Evolutionary conservation across 2,888 invertebrate genomes (phyloP).

Genomic region (Drosophila algonquin): DNA sequence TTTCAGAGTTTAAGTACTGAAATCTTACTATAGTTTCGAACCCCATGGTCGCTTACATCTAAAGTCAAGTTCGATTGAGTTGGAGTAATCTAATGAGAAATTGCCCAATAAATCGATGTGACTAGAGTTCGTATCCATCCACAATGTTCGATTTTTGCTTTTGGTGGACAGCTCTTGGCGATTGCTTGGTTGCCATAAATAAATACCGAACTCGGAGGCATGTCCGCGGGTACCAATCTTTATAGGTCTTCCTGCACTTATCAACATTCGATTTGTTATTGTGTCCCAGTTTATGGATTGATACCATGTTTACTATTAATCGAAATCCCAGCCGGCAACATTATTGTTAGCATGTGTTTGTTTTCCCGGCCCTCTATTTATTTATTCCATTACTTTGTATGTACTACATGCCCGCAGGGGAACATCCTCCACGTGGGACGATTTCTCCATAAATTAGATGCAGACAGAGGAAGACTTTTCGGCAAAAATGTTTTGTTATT

Average conservation of each 20-base stretch:
- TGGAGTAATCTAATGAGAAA: background rate
- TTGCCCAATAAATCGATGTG: background rate
- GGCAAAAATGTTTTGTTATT: constrained; percentile 17
- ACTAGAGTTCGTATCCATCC: background rate
- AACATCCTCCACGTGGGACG: constrained; percentile 57
- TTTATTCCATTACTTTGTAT: constrained; percentile 45
- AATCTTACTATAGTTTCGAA: too few relatives aligned
- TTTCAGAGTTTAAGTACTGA: background rate
- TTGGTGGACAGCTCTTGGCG: background rate
- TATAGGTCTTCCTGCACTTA: constrained; percentile 24
- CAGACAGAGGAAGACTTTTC: constrained; percentile 15
- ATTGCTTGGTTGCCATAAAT: constrained; percentile 10
- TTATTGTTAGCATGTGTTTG: constrained; percentile 43
- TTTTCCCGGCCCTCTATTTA: constrained; percentile 34
- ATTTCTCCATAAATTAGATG: constrained; percentile 53
- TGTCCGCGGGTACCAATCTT: constrained; percentile 6
- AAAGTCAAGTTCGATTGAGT: background rate
- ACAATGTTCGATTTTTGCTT: background rate
- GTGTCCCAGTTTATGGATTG: constrained; percentile 23
- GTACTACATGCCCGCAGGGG: constrained; percentile 28
- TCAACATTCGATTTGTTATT: constrained; percentile 32
- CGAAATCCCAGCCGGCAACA: constrained; percentile 42
- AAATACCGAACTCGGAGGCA: background rate
- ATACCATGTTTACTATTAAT: constrained; percentile 45
- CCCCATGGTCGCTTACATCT: too few relatives aligned